phyloP scores from a whole-genome alignment of 2,113 vertebrate species.

The Ellobius talpinus region DNA sequence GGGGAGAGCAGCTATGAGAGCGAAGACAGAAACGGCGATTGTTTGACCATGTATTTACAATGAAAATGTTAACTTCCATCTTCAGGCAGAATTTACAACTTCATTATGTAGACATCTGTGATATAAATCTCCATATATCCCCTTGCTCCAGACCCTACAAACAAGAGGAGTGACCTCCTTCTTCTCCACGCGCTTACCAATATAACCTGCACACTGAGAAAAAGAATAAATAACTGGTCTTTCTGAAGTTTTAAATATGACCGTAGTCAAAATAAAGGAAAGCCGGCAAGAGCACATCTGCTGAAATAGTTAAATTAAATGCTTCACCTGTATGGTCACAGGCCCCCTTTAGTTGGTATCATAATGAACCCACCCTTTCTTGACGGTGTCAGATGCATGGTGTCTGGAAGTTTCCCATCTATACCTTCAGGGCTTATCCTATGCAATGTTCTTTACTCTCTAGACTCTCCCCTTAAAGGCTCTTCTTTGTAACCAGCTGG shows the following conservation, averaged over 20 bases:
- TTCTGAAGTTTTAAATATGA: not conserved
- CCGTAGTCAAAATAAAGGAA: not conserved
- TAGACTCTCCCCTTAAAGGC: not conserved
- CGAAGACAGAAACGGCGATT: not conserved
- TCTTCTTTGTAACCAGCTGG: conserved; percentile 1
- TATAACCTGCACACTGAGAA: not conserved
- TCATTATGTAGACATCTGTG: not conserved
- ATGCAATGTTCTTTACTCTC: not conserved
- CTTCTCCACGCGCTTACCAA: not conserved
- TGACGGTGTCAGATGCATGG: not conserved
- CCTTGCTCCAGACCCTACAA: not conserved
- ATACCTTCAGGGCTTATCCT: not conserved
- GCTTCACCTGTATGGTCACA: not conserved
- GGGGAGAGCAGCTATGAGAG: not conserved
- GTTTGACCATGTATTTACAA: conserved; percentile 19
- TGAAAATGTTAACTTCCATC: conserved; percentile 42
- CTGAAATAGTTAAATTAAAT: conserved; percentile 31
- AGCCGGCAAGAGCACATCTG: not conserved
- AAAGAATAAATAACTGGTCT: not conserved
- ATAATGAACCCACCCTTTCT: not conserved
- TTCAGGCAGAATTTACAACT: conserved; percentile 18
- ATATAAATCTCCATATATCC: not conserved
- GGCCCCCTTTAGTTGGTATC: not conserved
- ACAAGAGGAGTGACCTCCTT: not conserved
- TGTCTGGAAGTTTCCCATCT: not conserved